Base-by-base conservation (phyloP, 2,888 invertebrate species). In the Oligia fasciuncula region DNA sequence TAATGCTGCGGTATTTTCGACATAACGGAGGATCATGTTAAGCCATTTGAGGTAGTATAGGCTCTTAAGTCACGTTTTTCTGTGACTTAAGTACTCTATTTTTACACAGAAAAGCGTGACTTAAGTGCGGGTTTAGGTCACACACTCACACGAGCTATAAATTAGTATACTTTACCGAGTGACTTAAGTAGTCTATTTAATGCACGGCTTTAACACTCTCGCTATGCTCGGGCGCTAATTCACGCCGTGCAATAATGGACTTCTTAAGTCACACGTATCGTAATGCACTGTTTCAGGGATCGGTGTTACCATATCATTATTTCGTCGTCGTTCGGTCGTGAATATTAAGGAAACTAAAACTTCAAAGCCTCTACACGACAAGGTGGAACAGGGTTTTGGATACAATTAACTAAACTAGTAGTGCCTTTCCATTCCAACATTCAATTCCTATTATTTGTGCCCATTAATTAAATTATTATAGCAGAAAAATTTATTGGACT, bases 401-500 rank as follows among this genome's bases (percentile, higher is more conserved):
- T 76, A 72, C 35, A 74, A 68, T 85, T 77, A 71, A 49, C 13
- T 85, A 68, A 73, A 76, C 54, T 83, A 76, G 14, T 68, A 74
- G 73, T 77, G 65, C 75, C 67, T 77, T 85, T 73, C 9, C 40
- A 54, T 82, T 74, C 4, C 57, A 67, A 57, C 9, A 63, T 76
- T 86, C 73, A 85, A 85, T 86, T 86, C 85, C 85, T 86, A 79
- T 84, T 72, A 66, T 17, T 84, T 80, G 85, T 84, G 74, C 73
- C 85, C 75, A 75, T 74, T 71, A 73, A 76, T 72, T 51, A 67
- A 83, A 67, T 73, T 54, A 73, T 70, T 79, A 84, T 87, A 46
- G 68, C 71, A 78, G 63, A 70, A 78, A 71, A 43, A 54, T 29
- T 43, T 1, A 76, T 67, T 76, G 62, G 54, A 77, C 74, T 83